Base-by-base conservation (phyloP, 1,140 invertebrate species). In the Zaprionus taronus region DNA sequence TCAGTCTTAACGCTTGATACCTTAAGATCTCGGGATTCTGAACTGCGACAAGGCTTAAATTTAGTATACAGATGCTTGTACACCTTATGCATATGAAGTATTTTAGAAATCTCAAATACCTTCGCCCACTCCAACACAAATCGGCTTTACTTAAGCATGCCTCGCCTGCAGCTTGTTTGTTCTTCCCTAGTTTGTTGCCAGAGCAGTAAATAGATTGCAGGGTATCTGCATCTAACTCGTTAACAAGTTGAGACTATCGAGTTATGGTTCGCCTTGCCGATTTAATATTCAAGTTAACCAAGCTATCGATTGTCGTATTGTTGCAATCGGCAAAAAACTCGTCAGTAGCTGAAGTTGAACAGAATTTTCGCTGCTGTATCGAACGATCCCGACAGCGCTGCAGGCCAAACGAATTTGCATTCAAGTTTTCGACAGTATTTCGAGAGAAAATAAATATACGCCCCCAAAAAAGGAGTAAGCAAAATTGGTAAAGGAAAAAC, bases 331-430 rank as follows among this genome's bases (percentile, higher is more conserved):
- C 41, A 51, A 64, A 55, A 44, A 63, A 38, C 14, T 24, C 12
- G 2, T 36, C 38, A 24, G 20, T 22, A 15, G 15, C 6, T 60
- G 66, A 15, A 72, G 56, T 47, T 77, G 53, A 72, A 72, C 41
- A 44, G 15, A 44, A 17, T 44, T 44, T 76, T 76, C 31, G 44
- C 53, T 28, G 15, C 62, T 61, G 58, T 31, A 73, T 49, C 17
- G 22, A 62, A 56, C 55, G 63, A 72, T 69, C 70, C 58, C 63
- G 17, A 72, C 66, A 74, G 41, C 56, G 69, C 84, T 56, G 61
- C 38, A 63, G 83, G 66, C 66, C 65, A 73, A 64, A 69, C 63
- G 78, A 89, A 87, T 87, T 87, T 87, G 76, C 81, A 89, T 87
- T 67, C 70, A 70, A 83, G 83, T 75, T 87, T 84, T 75, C 47